Evolutionary conservation across 2,113 vertebrate genomes (phyloP), one percentile per base, ranked within the genome.

Genomic region (Xiphias gladius): DNA sequence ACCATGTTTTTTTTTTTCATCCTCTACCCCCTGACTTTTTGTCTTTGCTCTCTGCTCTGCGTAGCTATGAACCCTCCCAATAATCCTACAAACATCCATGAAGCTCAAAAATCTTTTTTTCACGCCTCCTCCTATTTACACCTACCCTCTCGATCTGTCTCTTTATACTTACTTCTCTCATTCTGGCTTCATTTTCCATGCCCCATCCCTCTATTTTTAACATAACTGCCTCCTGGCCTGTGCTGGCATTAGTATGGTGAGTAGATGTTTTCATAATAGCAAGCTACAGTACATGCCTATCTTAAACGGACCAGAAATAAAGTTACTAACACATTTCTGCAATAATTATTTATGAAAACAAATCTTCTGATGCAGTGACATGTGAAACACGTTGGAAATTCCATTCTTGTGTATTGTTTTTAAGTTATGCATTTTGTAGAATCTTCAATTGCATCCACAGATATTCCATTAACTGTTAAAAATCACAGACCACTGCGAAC

Each of bases 141-240:
- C 79, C 79, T 39, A 82, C 81, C 76, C 76, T 76, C 70, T 69
- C 61, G 28, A 73, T 87, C 73, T 32, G 50, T 74, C 73, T 86
- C 70, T 73, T 80, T 83, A 75, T 55, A 73, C 52, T 63, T 75
- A 68, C 76, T 77, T 83, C 37, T 39, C 35, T 59, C 64, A 69
- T 54, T 54, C 75, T 61, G 63, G 69, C 65, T 52, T 59, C 17
- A 19, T 63, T 79, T 80, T 66, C 63, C 19, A 30, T 32, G 46
- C 57, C 61, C 69, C 37, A 64, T 88, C 28, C 73, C 13, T 75
- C 71, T 69, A 78, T 79, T 89, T 86, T 75, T 63, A 71, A 70
- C 26, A 54, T 35, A 13, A 22, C 69, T 72, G 61, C 70, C 50
- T 58, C 61, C 37, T 24, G 66, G 68, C 74, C 59, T 39, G 41